Conservation (phyloP, 2,113 vertebrate genomes). For the Myotis brandtii region DNA sequence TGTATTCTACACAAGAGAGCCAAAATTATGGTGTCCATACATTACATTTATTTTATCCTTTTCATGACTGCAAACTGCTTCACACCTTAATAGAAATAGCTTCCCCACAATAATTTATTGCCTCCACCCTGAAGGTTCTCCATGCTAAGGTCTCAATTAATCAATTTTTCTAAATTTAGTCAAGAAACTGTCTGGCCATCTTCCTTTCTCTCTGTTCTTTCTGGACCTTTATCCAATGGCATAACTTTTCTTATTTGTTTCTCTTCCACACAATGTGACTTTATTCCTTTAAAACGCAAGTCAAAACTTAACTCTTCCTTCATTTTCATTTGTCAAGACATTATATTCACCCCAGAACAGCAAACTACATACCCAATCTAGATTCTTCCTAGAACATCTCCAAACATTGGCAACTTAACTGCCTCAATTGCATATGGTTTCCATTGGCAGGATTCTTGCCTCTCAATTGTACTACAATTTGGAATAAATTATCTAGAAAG, state of each 20-base stretch:
- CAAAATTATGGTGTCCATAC: neutral
- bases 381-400: neutral
- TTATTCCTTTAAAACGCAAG: neutral
- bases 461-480: neutral
- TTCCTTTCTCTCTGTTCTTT: neutral
- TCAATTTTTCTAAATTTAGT: neutral
- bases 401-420: neutral
- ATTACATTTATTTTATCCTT: neutral
- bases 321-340: neutral
- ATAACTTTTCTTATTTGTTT: neutral
- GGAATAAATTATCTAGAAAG: neutral
- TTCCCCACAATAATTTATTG: neutral
- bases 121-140: neutral
- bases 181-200: neutral
- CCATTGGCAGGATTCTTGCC: neutral
- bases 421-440: neutral
- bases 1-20: neutral
- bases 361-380: neutral
- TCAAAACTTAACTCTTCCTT: slow-evolving; percentile 1
- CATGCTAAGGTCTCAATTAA: neutral
- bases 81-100: neutral
- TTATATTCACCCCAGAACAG: neutral
- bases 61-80: neutral
- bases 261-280: neutral
- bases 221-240: neutral